Evolutionary conservation across 2,888 invertebrate genomes (phyloP).

Genomic region (Aphodius sticticus): DNA sequence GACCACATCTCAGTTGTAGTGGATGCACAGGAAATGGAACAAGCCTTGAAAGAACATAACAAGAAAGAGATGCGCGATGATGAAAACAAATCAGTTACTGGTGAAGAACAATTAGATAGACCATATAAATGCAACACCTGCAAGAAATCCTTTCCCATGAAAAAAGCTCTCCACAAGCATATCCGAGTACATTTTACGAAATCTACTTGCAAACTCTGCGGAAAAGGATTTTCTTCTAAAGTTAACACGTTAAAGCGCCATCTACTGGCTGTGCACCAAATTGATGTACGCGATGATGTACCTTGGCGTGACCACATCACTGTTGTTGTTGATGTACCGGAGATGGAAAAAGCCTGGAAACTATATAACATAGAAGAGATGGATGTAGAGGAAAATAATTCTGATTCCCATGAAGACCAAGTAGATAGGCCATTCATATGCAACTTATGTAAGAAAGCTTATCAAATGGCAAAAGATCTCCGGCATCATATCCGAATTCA

Average conservation of each 20-base stretch:
- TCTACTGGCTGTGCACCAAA: neutral
- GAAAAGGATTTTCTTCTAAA: constrained; percentile 7
- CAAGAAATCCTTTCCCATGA: neutral
- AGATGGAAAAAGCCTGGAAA: neutral
- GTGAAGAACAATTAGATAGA: neutral
- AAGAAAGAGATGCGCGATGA: neutral
- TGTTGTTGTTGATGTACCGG: neutral
- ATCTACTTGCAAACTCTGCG: neutral
- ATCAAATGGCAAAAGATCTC: neutral
- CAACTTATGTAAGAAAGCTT: neutral
- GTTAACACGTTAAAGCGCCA: constrained; percentile 7
- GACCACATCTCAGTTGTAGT: neutral
- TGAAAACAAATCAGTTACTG: too few relatives aligned
- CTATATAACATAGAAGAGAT: neutral
- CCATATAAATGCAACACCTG: neutral
- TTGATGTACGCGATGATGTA: neutral
- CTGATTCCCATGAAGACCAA: too few relatives aligned
- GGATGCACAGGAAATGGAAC: neutral
- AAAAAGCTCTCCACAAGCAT: neutral
- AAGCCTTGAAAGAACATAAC: neutral
- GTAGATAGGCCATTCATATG: neutral
- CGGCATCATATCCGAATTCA: neutral
- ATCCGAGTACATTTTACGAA: neutral
- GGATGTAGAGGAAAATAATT: too few relatives aligned
- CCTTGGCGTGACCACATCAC: neutral